Evolutionary conservation across 2,888 invertebrate species (phyloP).

Genomic region (Oasisia sp.): DNA sequence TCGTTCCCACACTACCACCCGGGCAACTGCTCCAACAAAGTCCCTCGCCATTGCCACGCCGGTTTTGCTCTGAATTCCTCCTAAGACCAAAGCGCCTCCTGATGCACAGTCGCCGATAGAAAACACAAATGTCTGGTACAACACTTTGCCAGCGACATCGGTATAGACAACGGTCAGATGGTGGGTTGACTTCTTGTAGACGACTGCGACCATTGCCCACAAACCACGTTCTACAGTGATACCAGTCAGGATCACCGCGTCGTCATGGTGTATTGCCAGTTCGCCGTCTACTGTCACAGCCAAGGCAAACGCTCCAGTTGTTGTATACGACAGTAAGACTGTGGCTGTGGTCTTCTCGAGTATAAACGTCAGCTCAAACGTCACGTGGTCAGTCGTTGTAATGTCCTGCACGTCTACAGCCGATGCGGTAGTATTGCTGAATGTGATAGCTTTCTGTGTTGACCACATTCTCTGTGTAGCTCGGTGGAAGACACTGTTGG

Average conservation of each 20-base stretch:
- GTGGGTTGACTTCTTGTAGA: background rate
- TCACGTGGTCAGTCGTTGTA: constrained; percentile 6
- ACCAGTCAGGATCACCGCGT: background rate
- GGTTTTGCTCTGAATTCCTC: background rate
- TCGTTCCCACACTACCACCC: background rate
- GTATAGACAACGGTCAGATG: background rate
- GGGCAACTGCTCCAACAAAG: background rate
- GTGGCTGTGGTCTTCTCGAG: background rate
- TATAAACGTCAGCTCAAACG: background rate
- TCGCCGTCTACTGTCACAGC: background rate
- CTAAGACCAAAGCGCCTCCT: background rate
- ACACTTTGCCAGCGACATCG: background rate
- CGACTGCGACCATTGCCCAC: background rate
- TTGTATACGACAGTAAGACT: background rate
- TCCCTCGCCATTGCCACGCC: background rate
- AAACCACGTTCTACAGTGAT: background rate
- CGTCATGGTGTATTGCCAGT: background rate
- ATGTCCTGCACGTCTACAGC: background rate
- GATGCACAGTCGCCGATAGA: background rate
- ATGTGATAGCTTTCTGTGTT: background rate
- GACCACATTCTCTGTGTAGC: background rate
- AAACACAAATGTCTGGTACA: background rate
- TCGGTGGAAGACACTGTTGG: background rate
- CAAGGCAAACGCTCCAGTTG: background rate
- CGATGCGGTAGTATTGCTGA: background rate